phyloP scores from a whole-genome alignment of 1,140 invertebrate genomes.

The Musca vetustissima region DNA sequence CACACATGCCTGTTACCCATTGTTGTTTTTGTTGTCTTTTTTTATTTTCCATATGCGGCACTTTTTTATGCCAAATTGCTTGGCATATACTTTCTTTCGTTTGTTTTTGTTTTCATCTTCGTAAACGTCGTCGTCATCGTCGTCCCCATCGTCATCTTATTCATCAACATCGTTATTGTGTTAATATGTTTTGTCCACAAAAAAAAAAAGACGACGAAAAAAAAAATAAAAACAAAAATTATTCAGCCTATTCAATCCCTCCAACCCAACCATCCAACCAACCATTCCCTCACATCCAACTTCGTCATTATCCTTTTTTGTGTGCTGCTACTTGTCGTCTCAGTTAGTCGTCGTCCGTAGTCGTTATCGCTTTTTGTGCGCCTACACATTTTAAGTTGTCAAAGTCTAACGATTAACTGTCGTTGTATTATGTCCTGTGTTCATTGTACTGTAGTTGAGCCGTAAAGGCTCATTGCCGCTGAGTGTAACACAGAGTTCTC shows the following conservation, averaged over 20 bases:
- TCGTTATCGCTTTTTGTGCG: slow-evolving; percentile 8
- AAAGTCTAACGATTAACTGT: slow-evolving; percentile 24
- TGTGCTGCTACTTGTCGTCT: neutral
- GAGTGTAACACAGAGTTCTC: too few relatives aligned
- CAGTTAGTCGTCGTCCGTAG: neutral
- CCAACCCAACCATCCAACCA: too few relatives aligned
- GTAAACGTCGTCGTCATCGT: neutral
- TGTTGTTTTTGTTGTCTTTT: too few relatives aligned
- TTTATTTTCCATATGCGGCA: slow-evolving; percentile 9
- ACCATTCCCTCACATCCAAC: neutral
- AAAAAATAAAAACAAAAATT: too few relatives aligned
- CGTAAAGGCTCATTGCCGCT: neutral
- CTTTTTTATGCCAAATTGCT: neutral
- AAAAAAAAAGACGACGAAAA: too few relatives aligned
- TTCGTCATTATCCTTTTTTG: neutral
- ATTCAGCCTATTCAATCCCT: neutral
- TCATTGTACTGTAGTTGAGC: slow-evolving; percentile 3
- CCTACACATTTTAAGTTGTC: slow-evolving; percentile 14
- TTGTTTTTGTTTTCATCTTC: neutral
- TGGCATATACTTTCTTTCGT: neutral
- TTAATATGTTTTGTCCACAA: slow-evolving; percentile 15
- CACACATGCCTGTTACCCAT: too few relatives aligned
- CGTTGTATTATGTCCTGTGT: slow-evolving; percentile 18
- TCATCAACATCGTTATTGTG: neutral
- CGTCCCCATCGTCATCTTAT: neutral